Conservation (phyloP, 2,888 invertebrate species). For the Megalurothrips usitatus region DNA sequence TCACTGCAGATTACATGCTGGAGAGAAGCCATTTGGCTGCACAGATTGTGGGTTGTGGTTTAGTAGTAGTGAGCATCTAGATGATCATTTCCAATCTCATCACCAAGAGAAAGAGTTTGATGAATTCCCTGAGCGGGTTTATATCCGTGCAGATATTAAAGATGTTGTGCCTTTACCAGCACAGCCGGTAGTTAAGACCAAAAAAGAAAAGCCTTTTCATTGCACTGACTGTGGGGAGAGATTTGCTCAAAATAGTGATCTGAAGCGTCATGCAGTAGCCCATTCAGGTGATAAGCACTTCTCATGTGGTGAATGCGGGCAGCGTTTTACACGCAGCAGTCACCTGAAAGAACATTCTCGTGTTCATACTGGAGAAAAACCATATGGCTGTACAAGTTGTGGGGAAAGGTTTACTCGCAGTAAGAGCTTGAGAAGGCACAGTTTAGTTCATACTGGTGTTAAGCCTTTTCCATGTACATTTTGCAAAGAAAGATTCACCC, state of each 20-base stretch:
- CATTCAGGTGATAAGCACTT: constrained; percentile 34
- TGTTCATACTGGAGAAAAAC: constrained; percentile 31
- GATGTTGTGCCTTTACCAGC: background rate
- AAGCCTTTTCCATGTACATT: constrained; percentile 43
- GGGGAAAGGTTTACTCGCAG: constrained; percentile 42
- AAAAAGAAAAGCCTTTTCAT: background rate
- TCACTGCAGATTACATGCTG: constrained; percentile 31
- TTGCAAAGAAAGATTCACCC: constrained; percentile 51
- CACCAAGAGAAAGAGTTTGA: background rate
- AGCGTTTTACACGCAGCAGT: constrained; percentile 30
- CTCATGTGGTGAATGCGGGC: constrained; percentile 32
- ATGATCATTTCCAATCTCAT: background rate
- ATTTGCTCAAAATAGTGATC: constrained; percentile 32
- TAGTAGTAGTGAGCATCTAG: background rate
- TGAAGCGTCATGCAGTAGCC: constrained; percentile 31
- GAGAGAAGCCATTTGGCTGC: constrained; percentile 33
- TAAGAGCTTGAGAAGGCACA: constrained; percentile 45
- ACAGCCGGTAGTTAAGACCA: background rate
- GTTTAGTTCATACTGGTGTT: constrained; percentile 47
- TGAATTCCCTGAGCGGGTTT: background rate
- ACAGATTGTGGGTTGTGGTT: constrained; percentile 24
- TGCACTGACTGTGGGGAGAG: constrained; percentile 29
- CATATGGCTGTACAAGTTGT: constrained; percentile 43
- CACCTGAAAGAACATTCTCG: constrained; percentile 9
- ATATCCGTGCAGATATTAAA: background rate